Evolutionary conservation across 2,797 vertebrate species (phyloP).

Genomic region (Aplochiton taeniatus): DNA sequence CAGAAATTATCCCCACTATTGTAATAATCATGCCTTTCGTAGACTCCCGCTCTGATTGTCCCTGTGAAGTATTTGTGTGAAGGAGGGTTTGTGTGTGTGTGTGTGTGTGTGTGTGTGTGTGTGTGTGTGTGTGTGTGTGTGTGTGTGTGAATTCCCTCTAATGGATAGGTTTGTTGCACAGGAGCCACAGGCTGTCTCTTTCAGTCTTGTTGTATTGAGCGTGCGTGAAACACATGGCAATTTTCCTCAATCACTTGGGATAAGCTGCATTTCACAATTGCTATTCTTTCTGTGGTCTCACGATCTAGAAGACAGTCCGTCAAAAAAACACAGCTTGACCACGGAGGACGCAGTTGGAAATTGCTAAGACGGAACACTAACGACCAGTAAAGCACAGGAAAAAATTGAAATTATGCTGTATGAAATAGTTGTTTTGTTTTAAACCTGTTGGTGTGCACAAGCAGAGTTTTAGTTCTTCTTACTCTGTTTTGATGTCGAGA

Average conservation of each 20-base stretch:
- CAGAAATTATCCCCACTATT: slow-evolving; percentile 1
- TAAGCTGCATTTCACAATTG: not conserved
- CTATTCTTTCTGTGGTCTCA: not conserved
- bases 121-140: not conserved
- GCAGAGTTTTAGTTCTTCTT: not conserved
- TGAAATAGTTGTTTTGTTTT: too few species aligned
- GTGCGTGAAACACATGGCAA: slow-evolving; percentile 2
- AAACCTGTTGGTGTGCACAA: not conserved
- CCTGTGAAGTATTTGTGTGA: not conserved
- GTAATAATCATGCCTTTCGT: not conserved
- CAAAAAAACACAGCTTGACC: not conserved
- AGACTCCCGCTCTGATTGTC: not conserved
- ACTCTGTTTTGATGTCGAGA: not conserved
- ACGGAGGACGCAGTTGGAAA: not conserved
- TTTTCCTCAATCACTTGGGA: slow-evolving; percentile 3
- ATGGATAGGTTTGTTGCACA: not conserved
- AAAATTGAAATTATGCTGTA: not conserved
- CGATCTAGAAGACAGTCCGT: not conserved
- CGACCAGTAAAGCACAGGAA: not conserved
- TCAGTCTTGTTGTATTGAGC: not conserved
- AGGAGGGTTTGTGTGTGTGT: not conserved
- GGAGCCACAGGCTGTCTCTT: not conserved
- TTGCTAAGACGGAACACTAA: not conserved
- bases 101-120: slow-evolving; percentile 2
- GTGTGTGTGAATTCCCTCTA: not conserved